phyloP scores from a whole-genome alignment of 2,113 vertebrate genomes.

The Salvator merianae region DNA sequence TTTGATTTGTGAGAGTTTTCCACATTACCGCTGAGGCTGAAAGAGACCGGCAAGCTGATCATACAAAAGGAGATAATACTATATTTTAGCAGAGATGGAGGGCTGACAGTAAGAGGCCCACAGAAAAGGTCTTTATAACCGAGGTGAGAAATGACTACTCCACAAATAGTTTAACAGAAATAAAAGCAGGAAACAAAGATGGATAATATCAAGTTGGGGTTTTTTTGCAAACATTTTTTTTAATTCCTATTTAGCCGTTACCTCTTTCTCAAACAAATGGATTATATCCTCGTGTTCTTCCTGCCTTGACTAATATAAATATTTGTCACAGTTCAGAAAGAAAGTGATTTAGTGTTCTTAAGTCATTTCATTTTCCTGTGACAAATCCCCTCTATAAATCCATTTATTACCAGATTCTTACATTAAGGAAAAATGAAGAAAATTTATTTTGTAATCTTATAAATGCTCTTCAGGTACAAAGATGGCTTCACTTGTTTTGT shows the following conservation, averaged over 20 bases:
- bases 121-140: not conserved
- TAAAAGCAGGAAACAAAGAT: not conserved
- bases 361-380: not conserved
- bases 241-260: not conserved
- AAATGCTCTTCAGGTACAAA: not conserved
- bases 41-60: not conserved
- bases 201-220: not conserved
- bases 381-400: not conserved
- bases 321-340: not conserved
- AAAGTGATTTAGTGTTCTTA: not conserved
- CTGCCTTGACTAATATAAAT: not conserved
- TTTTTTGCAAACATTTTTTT: not conserved
- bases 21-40: not conserved
- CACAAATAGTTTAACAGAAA: not conserved
- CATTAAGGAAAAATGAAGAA: not conserved
- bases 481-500: not conserved
- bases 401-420: not conserved
- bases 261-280: not conserved
- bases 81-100: not conserved
- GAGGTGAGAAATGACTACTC: not conserved
- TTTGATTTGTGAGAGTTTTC: not conserved
- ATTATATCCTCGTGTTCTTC: not conserved
- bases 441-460: slow-evolving; percentile 1
- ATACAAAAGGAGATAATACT: not conserved
- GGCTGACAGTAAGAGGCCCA: not conserved